These are phyloP conservation scores for Spheniscus humboldti DNA, from an alignment of 2,797 vertebrate species.

Conservation along the genomic window DNA sequence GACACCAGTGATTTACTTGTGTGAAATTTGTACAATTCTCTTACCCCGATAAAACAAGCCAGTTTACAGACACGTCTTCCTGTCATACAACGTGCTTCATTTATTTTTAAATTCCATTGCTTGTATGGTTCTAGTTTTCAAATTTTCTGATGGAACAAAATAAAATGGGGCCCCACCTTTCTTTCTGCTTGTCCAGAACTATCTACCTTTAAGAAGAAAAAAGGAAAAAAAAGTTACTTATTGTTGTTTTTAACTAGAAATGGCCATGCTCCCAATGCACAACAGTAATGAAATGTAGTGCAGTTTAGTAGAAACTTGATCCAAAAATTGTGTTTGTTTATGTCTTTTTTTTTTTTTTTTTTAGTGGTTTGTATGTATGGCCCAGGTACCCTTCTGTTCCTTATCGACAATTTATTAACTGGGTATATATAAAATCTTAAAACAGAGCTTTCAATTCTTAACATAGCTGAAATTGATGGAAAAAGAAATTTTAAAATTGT, in stretches of 20 bases:
- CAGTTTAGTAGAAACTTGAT: neutral
- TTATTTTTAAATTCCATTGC: neutral
- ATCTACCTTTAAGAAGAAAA: neutral
- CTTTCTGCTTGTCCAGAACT: neutral
- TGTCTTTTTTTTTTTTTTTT: too few species aligned
- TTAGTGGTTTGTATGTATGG: neutral
- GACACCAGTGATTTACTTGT: neutral
- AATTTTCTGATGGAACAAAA: neutral
- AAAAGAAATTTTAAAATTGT: neutral
- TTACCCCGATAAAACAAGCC: neutral
- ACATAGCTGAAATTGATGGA: neutral
- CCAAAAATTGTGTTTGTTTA: neutral
- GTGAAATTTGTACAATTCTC: neutral
- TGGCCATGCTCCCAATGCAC: neutral
- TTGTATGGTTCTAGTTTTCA: neutral
- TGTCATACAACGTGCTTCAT: neutral
- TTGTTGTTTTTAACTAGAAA: neutral
- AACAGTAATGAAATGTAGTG: neutral
- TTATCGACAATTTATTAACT: neutral
- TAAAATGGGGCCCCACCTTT: neutral
- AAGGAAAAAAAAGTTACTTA: neutral
- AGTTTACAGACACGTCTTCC: neutral
- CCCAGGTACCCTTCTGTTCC: neutral
- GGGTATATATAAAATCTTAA: neutral
- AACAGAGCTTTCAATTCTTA: neutral